Evolutionary conservation across 2,888 invertebrate species (phyloP), one percentile per base, ranked within the genome.

Genomic region (Cordilura impudica): DNA sequence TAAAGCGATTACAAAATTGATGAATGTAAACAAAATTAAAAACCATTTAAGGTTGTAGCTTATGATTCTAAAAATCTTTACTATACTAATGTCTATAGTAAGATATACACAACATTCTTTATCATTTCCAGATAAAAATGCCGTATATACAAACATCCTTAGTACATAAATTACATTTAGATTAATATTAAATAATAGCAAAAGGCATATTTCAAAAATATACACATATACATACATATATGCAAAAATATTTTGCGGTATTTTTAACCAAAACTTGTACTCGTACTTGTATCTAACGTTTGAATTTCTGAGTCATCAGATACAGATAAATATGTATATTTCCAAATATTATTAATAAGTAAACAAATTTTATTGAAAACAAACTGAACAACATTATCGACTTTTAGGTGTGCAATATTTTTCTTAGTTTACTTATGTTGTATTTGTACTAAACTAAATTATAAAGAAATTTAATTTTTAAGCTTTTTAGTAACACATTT

Each of bases 1-100:
- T 90, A 90, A 74, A 79, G 47, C 73, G 16, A 26, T 26, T 49
- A 65, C 12, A 16, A 29, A 56, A 54, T 14, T 45, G 43, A 31
- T 35, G 10, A 8, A 26, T 54, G 18, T 65, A 19, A 43, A 12
- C 3, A 18, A 60, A 29, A 49, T 58, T 16, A 26, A 49, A 71
- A 53, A 47, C 43, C 56, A 72, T 58, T 51, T 67, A 72, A 75
- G 79, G 79, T 79, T 79, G 79, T 79, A 79, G 79, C 49, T 53
- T 75, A 49, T 56, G 19, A 78, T 56, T 78, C 61, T 66, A 67
- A 70, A 54, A 39, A 51, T n/a, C 23, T 14, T 23, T 23, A 75
- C 60, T 74, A 67, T 61, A 63, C 58, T 61, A 23, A n/a, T n/a
- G n/a, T n/a, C n/a, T 35, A 54, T 54, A 45, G 43, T 54, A n/a